Evolutionary conservation across 2,888 invertebrate species (phyloP), one percentile per base, ranked within the genome.

Genomic region (Brassicogethes aeneus): DNA sequence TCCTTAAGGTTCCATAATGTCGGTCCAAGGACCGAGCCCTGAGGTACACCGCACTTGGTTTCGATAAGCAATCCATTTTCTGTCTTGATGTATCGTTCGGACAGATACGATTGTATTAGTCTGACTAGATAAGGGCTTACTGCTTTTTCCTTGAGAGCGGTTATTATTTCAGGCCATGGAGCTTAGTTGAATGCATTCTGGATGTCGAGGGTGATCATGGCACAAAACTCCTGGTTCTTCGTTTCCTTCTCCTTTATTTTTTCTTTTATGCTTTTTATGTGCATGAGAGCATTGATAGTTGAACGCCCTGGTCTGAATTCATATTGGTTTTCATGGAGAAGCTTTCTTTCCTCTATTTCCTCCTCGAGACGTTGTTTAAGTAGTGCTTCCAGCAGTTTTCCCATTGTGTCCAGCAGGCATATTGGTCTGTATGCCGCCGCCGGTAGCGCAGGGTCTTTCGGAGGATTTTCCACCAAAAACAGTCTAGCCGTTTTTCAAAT

Each of bases 111-210:
- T 2, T 34, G 3, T 1, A 45, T 32, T 15, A 40, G 15, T 3
- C 39, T 12, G 2, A 40, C 14, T 2, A 46, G 14, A 17, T 43
- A 34, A 7, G 10, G 17, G 1, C 16, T n/a, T 10, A 48, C 31
- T 3, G 34, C 16, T 14, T 17, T 34, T 17, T 14, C 23, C 14
- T 33, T 34, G 33, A 48, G 16, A 7, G 14, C 36, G 12, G 16
- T 29, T 3, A 48, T 15, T 10, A 50, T 50, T 1, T 7, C 29
- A 1, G 12, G 5, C 41, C 45, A 46, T 1, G 29, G 23, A 13
- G 42, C 46, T 1, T 40, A 37, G 35, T 50, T 50, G 16, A 50
- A 48, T 1, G 48, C 48, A 13, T 50, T 48, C 33, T 42, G 39
- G 0, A 50, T 36, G 32, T 50, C 44, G 3, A 48, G n/a, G 2